Base-by-base conservation (phyloP, 1,140 invertebrate genomes). In the Eulimnadia texana region DNA sequence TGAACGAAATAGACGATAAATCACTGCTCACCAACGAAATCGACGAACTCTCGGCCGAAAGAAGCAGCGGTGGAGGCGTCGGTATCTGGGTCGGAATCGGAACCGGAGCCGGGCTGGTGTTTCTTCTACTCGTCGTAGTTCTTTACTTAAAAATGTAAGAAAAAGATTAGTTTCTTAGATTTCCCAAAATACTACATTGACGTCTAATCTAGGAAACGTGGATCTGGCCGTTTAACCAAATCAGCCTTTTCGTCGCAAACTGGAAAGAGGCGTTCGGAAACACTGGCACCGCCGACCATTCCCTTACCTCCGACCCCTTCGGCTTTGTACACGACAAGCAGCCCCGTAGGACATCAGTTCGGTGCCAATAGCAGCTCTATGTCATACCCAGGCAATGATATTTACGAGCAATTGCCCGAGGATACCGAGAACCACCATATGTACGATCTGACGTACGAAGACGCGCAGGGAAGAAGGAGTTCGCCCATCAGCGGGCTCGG, bases 91-190 rank as follows among this genome's bases (percentile, higher is more conserved):
- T 73, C 49, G 73, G 73, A 23, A 68, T 76, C n/a, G 72, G 71
- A 22, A 64, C 75, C 19, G 73, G 72, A 19, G 64, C 73, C 20
- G 58, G 73, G 1, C 65, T 75, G 2, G 69, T 73, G 23, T 51
- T 74, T 11, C 64, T 70, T 22, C 68, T 75, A 10, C 67, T 69
- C 19, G 61, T 70, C 22, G 67, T 69, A 6, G 62, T 74, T n/a
- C 59, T 74, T 22, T 72, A 70, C 52, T 65, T 73, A n/a, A 72
- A 68, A 69, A 64, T 68, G 71, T 73, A 66, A 68, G 70, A 24
- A 10, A 2, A 56, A 56, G 1, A 11, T 53, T 54, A 16, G 20
- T 62, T 16, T 62, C 0, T 57, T 64, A 20, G 24, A 52, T 10
- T 61, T 27, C 10, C 1, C n/a, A 11, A 16, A 54, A 61, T 19